Percentiles rank a stretch among this genome's conserved stretches.
These are phyloP conservation scores for Bucco capensis DNA, from an alignment of 2,113 vertebrate genomes.

Conservation along the genomic window DNA sequence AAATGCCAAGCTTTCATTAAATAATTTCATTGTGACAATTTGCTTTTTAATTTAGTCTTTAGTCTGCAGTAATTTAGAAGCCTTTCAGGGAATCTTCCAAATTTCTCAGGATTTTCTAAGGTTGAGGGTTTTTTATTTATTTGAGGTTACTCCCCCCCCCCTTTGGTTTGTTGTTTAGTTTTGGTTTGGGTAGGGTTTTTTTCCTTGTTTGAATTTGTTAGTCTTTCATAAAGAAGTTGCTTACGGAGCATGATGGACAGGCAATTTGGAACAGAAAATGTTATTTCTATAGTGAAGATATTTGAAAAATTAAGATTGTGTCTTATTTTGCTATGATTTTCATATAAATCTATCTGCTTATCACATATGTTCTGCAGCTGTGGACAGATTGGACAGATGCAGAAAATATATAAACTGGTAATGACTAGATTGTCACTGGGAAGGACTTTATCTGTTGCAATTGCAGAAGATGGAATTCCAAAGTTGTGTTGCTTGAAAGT, in stretches of 20 bases:
- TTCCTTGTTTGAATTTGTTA: background rate
- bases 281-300: background rate
- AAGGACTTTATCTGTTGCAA: background rate
- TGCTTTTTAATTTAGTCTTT: background rate
- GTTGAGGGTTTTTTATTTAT: background rate
- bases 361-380: background rate
- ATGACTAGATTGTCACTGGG: background rate
- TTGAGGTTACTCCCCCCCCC: background rate
- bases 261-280: background rate
- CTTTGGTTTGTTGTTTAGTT: no score
- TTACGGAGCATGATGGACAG: background rate
- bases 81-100: background rate
- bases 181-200: background rate
- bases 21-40: background rate
- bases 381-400: background rate
- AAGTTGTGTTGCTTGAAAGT: background rate
- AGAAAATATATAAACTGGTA: background rate
- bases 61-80: background rate
- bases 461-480: background rate
- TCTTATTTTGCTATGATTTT: background rate
- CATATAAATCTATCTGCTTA: background rate
- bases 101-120: background rate
- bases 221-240: background rate
- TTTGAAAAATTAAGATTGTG: background rate
- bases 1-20: background rate